These are phyloP conservation scores for Bombylius major DNA, from an alignment of 2,888 invertebrate genomes.

Conservation along the genomic window DNA sequence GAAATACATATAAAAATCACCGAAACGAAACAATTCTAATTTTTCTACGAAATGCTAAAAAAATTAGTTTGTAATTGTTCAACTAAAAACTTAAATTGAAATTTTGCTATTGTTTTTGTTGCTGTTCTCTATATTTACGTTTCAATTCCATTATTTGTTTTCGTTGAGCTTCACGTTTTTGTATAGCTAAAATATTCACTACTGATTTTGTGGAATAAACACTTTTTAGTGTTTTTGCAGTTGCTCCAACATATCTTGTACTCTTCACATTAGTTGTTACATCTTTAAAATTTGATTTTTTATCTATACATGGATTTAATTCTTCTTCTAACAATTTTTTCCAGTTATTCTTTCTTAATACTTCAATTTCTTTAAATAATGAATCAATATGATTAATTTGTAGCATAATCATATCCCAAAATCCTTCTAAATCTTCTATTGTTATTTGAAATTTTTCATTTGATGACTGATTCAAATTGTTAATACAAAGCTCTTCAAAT, in stretches of 20 bases:
- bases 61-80: no score
- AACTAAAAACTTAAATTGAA: no score
- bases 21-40: no score
- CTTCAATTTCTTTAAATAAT: conserved; percentile 57
- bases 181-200: conserved; percentile 33
- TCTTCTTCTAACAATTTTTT: conserved; percentile 26
- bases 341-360: conserved; percentile 54
- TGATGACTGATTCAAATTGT: conserved; percentile 50
- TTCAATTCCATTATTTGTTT: conserved; percentile 61
- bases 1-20: no score
- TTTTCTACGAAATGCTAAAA: no score
- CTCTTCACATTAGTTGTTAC: neutral
- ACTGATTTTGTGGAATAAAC: conserved; percentile 15
- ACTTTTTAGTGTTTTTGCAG: conserved; percentile 12
- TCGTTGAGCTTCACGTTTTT: conserved; percentile 57
- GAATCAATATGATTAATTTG: conserved; percentile 79
- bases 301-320: conserved; percentile 16
- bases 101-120: conserved; percentile 2
- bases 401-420: conserved; percentile 95
- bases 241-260: neutral
- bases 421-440: conserved; percentile 80
- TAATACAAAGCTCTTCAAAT: conserved; percentile 66
- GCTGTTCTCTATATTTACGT: conserved; percentile 26
- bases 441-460: conserved; percentile 83
- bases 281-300: conserved; percentile 15